Evolutionary conservation across 2,113 vertebrate species (phyloP).

Genomic region (Tetrao urogallus): DNA sequence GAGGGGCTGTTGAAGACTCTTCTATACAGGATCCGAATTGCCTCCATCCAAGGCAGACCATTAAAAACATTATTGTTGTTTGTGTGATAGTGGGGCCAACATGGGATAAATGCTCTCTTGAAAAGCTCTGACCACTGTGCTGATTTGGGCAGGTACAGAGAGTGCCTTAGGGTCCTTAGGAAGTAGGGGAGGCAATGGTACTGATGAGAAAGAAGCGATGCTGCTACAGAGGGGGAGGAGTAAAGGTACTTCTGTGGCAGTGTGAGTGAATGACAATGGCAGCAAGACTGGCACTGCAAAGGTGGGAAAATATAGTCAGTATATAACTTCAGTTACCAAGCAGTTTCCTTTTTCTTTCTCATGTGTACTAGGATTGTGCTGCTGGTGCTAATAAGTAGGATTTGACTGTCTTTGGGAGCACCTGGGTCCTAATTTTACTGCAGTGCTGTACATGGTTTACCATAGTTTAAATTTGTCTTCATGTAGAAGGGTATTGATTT

Average conservation of each 20-base stretch:
- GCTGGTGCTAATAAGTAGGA: background rate
- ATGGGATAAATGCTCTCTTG: accelerated
- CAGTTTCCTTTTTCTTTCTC: background rate
- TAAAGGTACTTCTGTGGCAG: background rate
- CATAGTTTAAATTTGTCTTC: background rate
- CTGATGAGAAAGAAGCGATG: background rate
- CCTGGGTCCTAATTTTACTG: background rate
- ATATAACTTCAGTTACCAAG: background rate
- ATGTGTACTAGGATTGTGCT: background rate
- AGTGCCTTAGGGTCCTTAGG: no score
- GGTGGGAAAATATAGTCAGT: background rate
- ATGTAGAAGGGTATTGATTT: background rate
- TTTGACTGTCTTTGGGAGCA: accelerated
- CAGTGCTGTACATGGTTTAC: background rate
- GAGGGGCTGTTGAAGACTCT: background rate
- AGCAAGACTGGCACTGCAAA: background rate
- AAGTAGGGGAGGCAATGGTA: background rate
- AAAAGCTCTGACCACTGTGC: background rate
- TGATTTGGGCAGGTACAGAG: accelerated
- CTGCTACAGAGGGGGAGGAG: background rate
- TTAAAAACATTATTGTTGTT: background rate
- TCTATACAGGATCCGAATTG: background rate
- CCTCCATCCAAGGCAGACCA: background rate
- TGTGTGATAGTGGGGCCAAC: background rate
- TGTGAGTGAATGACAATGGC: background rate